Conservation (phyloP, 1,140 invertebrate genomes). For the Drosophila mojavensis region DNA sequence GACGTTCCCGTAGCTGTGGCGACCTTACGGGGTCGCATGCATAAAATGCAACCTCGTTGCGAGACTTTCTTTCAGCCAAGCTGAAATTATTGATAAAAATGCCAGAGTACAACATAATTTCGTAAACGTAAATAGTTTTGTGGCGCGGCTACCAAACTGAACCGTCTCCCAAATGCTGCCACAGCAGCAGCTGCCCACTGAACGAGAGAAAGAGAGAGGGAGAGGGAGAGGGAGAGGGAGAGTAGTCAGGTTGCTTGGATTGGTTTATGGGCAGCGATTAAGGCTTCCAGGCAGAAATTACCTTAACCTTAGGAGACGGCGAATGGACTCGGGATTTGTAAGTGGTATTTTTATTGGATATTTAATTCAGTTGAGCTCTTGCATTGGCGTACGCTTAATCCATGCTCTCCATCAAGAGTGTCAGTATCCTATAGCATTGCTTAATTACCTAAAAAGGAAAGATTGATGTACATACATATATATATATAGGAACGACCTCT, state of each 20-base stretch:
- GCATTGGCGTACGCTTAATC: slow-evolving; percentile 23
- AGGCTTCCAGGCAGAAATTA: slow-evolving; percentile 16
- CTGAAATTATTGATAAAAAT: slow-evolving; percentile 54
- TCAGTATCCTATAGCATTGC: slow-evolving; percentile 61
- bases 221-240: background rate
- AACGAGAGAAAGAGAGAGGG: background rate
- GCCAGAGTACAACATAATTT: slow-evolving; percentile 44
- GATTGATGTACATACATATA: background rate
- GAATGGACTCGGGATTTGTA: background rate
- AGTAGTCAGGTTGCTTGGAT: background rate
- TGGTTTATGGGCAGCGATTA: slow-evolving; percentile 28
- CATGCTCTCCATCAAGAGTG: slow-evolving; percentile 49
- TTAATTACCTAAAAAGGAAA: slow-evolving; percentile 45
- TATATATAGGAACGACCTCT: too few species aligned
- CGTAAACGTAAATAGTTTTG: slow-evolving; percentile 37
- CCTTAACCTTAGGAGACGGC: background rate
- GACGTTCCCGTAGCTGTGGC: slow-evolving; percentile 18
- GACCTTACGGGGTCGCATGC: slow-evolving; percentile 73
- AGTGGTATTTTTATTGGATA: slow-evolving; percentile 12
- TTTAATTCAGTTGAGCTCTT: slow-evolving; percentile 1
- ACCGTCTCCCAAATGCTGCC: slow-evolving; percentile 23
- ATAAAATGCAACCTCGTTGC: slow-evolving; percentile 61
- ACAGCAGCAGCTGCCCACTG: background rate
- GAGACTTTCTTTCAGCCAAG: slow-evolving; percentile 59
- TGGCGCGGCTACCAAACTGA: slow-evolving; percentile 26